These are phyloP conservation scores for Pogoniulus pusillus DNA, from an alignment of 2,797 vertebrate genomes.

Conservation along the genomic window DNA sequence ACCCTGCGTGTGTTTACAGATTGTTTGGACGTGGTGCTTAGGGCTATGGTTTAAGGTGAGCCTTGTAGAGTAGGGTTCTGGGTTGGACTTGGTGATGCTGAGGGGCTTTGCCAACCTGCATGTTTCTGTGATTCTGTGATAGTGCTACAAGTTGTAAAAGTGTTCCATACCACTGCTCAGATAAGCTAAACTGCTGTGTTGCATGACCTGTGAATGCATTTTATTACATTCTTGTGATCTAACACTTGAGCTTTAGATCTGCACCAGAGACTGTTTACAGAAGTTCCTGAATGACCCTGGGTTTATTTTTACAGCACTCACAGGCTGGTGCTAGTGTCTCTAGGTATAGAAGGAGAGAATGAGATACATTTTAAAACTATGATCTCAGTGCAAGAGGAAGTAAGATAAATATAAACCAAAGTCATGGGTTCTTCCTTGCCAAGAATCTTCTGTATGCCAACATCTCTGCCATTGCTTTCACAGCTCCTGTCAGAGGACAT, in stretches of 20 bases:
- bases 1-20: too few species aligned
- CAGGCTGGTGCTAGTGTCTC: constrained; percentile 17
- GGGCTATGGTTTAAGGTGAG: too few species aligned
- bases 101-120: too few species aligned
- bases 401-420: constrained; percentile 25
- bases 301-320: constrained; percentile 54
- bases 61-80: too few species aligned
- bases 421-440: constrained; percentile 14
- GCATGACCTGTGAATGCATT: constrained; percentile 62
- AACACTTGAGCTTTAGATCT: constrained; percentile 42
- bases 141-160: constrained; percentile 9
- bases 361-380: constrained; percentile 35
- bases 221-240: constrained; percentile 67
- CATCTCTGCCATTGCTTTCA: constrained; percentile 27
- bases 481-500: constrained; percentile 49
- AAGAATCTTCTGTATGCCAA: constrained; percentile 42
- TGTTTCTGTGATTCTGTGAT: neutral
- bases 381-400: constrained; percentile 19
- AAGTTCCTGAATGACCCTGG: constrained; percentile 42
- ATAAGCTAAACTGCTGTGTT: constrained; percentile 54
- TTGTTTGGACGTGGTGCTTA: too few species aligned
- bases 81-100: too few species aligned
- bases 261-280: constrained; percentile 61
- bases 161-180: constrained; percentile 38
- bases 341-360: constrained; percentile 43